A percentile compares a stretch with the other conserved stretches of the same genome.
phyloP scores from a whole-genome alignment of 2,113 vertebrate species.

The Cyanocitta stelleri region DNA sequence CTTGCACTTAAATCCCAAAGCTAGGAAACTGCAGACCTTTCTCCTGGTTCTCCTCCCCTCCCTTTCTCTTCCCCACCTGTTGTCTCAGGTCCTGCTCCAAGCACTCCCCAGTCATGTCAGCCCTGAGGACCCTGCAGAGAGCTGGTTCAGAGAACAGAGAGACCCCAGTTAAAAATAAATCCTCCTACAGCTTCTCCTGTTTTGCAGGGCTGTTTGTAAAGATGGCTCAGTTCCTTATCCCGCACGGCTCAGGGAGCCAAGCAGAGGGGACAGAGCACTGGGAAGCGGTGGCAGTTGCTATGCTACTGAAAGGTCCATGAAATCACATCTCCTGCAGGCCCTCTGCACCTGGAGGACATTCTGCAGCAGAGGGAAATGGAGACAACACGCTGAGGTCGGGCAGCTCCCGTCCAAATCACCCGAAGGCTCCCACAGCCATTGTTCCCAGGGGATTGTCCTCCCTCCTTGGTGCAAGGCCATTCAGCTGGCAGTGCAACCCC shows the following conservation, averaged over 20 bases:
- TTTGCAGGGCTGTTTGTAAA: background rate
- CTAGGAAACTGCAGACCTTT: background rate
- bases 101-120: background rate
- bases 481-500: background rate
- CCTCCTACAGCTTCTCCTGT: background rate
- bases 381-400: accelerated
- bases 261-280: background rate
- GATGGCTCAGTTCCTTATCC: background rate
- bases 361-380: background rate
- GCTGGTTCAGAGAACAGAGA: background rate
- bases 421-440: background rate
- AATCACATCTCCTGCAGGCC: background rate
- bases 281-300: background rate
- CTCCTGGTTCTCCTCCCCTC: background rate
- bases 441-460: background rate
- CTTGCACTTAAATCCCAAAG: background rate
- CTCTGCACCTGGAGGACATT: background rate
- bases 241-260: background rate
- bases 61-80: background rate
- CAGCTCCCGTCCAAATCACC: background rate
- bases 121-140: accelerated
- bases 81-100: background rate
- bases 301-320: background rate
- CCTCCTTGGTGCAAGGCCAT: background rate
- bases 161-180: conserved; percentile 1